A percentile compares a stretch with the other conserved stretches of the same genome.
Evolutionary conservation across 2,797 vertebrate species (phyloP).

Genomic region (Rhinogobio ventralis): DNA sequence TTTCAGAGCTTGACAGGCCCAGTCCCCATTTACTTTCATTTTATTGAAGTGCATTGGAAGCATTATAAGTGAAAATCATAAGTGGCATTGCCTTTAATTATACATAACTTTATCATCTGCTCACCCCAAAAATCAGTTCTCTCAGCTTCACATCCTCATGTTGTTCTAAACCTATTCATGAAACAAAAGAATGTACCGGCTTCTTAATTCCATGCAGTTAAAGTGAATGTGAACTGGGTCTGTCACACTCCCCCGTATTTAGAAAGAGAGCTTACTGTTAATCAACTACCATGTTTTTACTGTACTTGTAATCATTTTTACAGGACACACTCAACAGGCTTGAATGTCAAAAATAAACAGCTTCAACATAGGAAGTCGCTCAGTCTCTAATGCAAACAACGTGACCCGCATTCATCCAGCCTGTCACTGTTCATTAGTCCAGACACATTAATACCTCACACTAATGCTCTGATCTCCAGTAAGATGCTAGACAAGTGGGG

Average conservation of each 20-base stretch:
- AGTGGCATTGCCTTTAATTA: neutral
- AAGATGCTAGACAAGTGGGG: constrained; percentile 62
- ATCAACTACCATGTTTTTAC: neutral
- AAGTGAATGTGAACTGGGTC: neutral
- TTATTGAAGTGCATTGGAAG: neutral
- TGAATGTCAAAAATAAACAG: neutral
- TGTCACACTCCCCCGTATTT: neutral
- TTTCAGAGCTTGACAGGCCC: neutral
- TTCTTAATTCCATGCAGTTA: neutral
- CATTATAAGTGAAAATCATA: neutral
- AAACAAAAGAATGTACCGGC: neutral
- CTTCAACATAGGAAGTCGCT: neutral
- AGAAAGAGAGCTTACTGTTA: neutral
- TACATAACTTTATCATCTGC: neutral
- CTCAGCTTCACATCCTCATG: neutral
- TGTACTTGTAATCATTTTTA: neutral
- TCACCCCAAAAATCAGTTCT: neutral
- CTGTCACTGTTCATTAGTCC: constrained; percentile 77
- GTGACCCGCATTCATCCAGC: constrained; percentile 53
- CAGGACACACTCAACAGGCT: neutral
- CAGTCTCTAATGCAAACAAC: constrained; percentile 33
- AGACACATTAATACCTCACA: constrained; percentile 73
- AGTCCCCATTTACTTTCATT: neutral
- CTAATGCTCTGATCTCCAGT: constrained; percentile 69
- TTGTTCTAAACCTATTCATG: neutral